Base-by-base conservation (phyloP, 2,888 invertebrate species). In the Trichogramma dendrolimi region DNA sequence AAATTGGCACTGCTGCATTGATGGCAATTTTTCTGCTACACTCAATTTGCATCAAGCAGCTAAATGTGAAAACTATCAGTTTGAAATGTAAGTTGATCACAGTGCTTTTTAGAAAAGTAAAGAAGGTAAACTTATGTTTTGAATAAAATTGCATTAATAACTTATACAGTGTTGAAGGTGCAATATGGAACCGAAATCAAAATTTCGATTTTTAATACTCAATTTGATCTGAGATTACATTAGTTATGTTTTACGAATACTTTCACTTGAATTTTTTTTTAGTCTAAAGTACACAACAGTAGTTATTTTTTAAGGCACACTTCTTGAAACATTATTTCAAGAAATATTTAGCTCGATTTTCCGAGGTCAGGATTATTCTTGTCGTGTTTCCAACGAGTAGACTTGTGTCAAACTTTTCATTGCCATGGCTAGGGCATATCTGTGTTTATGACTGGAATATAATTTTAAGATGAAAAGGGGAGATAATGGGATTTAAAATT, bases 41-140 rank as follows among this genome's bases (percentile, higher is more conserved):
- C 55, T 76, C 51, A 73, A 75, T 58, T 67, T 78, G 46, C 63
- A 68, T n/a, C 66, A 69, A 41, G 60, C 70, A 53, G 71, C 72
- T 58, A 68, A 70, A 58, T 67, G 68, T 48, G 72, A 72, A 46
- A 69, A 74, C 58, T 67, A 75, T 55, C 69, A 68, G 66, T 77
- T 76, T 62, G 70, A 73, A 65, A 58, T 79, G 79, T 79, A 61
- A 76, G 78, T 73, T 56, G 27, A 59, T 53, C 4, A 11, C 27
- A 52, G 10, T 52, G 10, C 42, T 39, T n/a, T 39, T 39, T 27
- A 52, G n/a, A 5, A 52, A 27, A 27, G n/a, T 52, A 7, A 39
- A 52, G 27, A 6, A 7, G 4, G 40, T 52, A 38, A 39, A 40
- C 6, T 8, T 27, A 7, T 6, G 1, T 44, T 54, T 48, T 46